A percentile compares a stretch with the other conserved stretches of the same genome.
Conservation (phyloP, 2,888 invertebrate genomes). For the Phyto melanocephala region DNA sequence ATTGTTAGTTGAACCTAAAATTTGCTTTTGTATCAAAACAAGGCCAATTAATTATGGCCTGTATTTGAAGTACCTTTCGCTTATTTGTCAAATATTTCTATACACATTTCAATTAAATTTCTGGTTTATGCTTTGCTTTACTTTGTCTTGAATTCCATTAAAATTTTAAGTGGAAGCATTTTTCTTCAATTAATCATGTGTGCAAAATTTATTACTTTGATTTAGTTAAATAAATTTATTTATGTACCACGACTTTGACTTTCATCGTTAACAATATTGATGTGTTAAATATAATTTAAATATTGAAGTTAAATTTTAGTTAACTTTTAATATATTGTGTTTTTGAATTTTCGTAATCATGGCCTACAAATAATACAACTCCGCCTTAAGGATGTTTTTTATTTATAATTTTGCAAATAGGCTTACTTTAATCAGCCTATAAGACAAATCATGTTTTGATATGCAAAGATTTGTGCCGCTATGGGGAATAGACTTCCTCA, state of each 20-base stretch:
- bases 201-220: slow-evolving; percentile 9
- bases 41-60: slow-evolving; percentile 21
- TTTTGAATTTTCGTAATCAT: too few relatives aligned
- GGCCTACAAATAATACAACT: too few relatives aligned
- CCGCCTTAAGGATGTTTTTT: too few relatives aligned
- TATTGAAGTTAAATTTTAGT: slow-evolving; percentile 23
- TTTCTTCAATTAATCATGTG: slow-evolving; percentile 56
- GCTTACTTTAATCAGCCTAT: too few relatives aligned
- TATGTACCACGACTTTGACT: neutral
- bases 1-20: neutral
- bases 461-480: too few relatives aligned
- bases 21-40: neutral
- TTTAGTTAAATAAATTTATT: neutral
- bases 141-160: slow-evolving; percentile 14
- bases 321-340: slow-evolving; percentile 28
- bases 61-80: slow-evolving; percentile 47
- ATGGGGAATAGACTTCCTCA: too few relatives aligned
- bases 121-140: neutral
- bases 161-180: slow-evolving; percentile 48
- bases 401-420: too few relatives aligned
- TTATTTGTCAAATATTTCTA: slow-evolving; percentile 50
- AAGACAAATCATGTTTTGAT: too few relatives aligned
- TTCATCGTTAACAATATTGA: neutral
- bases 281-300: neutral
- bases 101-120: slow-evolving; percentile 29